phyloP scores from a whole-genome alignment of 2,797 vertebrate species.

The Propithecus deckenii region DNA sequence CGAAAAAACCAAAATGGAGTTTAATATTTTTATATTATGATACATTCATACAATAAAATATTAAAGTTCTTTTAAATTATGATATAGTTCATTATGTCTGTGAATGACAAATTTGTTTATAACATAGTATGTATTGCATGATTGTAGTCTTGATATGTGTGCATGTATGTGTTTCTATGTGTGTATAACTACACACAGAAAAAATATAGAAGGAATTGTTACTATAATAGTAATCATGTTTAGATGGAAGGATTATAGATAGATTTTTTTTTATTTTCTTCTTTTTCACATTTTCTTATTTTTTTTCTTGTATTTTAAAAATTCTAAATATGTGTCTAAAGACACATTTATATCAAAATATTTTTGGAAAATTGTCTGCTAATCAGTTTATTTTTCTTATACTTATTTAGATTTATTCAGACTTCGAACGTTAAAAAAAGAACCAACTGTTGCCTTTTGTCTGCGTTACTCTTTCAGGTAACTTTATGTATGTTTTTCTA shows the following conservation, averaged over 20 bases:
- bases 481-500: slow-evolving; percentile 30
- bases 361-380: background rate
- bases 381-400: slow-evolving; percentile 58
- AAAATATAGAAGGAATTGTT: slow-evolving; percentile 20
- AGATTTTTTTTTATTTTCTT: background rate
- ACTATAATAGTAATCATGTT: background rate
- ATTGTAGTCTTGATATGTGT: background rate
- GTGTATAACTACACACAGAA: background rate
- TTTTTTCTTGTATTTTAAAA: background rate
- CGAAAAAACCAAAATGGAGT: background rate
- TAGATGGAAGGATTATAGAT: background rate
- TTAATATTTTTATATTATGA: background rate
- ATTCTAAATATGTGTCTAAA: background rate
- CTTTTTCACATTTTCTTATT: background rate
- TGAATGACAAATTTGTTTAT: background rate
- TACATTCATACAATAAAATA: background rate
- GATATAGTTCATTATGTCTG: background rate
- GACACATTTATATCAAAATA: background rate
- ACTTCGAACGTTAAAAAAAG: slow-evolving; percentile 87
- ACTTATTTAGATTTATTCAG: slow-evolving; percentile 87
- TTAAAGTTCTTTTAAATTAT: background rate
- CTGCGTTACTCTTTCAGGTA: slow-evolving; percentile 96
- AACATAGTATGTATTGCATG: background rate
- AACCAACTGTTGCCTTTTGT: slow-evolving; percentile 91
- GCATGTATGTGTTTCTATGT: background rate